phyloP scores from a whole-genome alignment of 2,888 invertebrate species.

The Prosapia bicincta region DNA sequence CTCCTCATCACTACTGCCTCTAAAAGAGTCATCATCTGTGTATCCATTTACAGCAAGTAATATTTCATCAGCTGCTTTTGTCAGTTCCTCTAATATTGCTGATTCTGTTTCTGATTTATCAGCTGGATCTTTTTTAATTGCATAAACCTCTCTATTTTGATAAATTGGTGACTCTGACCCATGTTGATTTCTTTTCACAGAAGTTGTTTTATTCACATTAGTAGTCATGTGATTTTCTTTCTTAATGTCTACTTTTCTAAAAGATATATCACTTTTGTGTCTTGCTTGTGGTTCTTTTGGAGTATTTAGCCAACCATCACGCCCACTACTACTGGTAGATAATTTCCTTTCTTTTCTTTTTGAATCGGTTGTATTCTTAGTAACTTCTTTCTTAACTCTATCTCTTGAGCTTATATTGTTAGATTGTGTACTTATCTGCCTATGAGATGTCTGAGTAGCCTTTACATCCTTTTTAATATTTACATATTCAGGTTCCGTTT shows the following conservation, averaged over 20 bases:
- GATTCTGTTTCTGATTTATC: slow-evolving; percentile 30
- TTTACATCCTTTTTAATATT: background rate
- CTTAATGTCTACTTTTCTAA: slow-evolving; percentile 7
- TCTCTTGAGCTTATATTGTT: background rate
- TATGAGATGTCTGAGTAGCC: background rate
- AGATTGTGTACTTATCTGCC: background rate
- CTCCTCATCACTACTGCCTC: slow-evolving; percentile 41
- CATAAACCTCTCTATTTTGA: slow-evolving; percentile 26
- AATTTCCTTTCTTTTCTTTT: slow-evolving; percentile 21
- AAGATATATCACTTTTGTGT: slow-evolving; percentile 10
- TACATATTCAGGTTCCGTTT: background rate
- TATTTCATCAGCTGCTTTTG: slow-evolving; percentile 57
- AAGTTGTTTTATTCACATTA: background rate
- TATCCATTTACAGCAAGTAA: slow-evolving; percentile 54
- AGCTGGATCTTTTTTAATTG: slow-evolving; percentile 12
- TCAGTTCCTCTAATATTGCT: slow-evolving; percentile 54
- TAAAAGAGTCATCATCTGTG: slow-evolving; percentile 49
- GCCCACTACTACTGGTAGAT: slow-evolving; percentile 30
- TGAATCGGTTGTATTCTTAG: slow-evolving; percentile 1
- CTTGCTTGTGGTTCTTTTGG: slow-evolving; percentile 32
- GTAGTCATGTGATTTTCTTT: slow-evolving; percentile 8
- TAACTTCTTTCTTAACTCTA: background rate
- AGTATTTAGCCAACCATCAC: slow-evolving; percentile 38
- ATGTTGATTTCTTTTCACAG: background rate
- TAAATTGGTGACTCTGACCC: slow-evolving; percentile 27